Percentiles rank a stretch among this genome's conserved stretches.
phyloP scores from a whole-genome alignment of 1,140 invertebrate genomes.

The Meteorus sp. region DNA sequence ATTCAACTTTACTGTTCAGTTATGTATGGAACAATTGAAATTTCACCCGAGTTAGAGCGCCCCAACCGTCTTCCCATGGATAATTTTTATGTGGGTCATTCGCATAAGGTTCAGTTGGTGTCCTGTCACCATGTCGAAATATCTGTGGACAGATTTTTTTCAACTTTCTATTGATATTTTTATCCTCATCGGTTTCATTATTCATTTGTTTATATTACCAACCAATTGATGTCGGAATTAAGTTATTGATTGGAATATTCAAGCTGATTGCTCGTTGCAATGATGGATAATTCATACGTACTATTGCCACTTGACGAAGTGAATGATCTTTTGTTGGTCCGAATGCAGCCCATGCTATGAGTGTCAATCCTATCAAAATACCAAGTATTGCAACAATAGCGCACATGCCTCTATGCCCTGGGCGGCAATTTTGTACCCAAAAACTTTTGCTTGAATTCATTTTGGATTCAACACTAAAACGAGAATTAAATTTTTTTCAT shows the following conservation, averaged over 20 bases:
- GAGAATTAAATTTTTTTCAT: conserved; percentile 13
- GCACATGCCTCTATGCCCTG: conserved; percentile 34
- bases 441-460: conserved; percentile 31
- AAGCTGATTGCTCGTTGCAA: background rate
- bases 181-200: background rate
- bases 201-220: background rate
- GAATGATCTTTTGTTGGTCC: conserved; percentile 25
- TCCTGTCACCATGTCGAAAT: conserved; percentile 77
- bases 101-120: conserved; percentile 68
- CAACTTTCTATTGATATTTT: conserved; percentile 4
- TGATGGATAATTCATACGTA: conserved; percentile 35
- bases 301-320: conserved; percentile 42
- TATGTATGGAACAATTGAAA: background rate
- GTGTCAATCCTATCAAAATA: conserved; percentile 31
- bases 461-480: conserved; percentile 2
- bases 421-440: conserved; percentile 30
- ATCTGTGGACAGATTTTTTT: conserved; percentile 54
- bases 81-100: conserved; percentile 72
- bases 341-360: conserved; percentile 44
- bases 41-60: conserved; percentile 72
- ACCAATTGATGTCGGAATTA: too few species aligned
- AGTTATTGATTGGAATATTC: background rate
- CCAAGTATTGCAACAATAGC: conserved; percentile 35
- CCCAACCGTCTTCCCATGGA: conserved; percentile 70
- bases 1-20: background rate